Base-by-base conservation (phyloP, 2,797 vertebrate species). In the Xiphophorus birchmanni region DNA sequence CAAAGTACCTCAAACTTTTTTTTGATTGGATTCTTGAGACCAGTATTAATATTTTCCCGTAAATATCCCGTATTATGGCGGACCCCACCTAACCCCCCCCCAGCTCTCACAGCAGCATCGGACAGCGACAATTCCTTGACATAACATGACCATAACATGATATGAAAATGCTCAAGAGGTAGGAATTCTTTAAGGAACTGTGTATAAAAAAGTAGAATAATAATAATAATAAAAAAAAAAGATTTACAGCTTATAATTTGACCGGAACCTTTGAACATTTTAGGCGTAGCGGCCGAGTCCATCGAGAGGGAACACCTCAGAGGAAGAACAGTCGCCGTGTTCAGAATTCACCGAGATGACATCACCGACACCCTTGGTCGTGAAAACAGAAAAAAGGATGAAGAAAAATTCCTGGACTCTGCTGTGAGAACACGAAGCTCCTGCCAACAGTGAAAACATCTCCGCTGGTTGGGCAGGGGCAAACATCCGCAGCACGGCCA, bases 321-420 rank as follows among this genome's bases (percentile, higher is more conserved):
- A 88, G 65, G 73, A 90, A 82, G 78, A 80, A 84, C 77, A 52
- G 77, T 82, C 82, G 80, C 65, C 74, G 80, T 82, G 87, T 89
- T 90, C 89, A 79, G 89, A 82, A 90, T 78, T 82, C 69, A 86
- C 69, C 52, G 42, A 54, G 83, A 84, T 94, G 91, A 93, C 90
- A 90, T 95, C 91, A 93, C 86, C 85, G 81, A 87, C 84, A 65
- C 74, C 74, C 76, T 67, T 63, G 87, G 84, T 91, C 83, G 82
- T 54, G 52, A 91, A 92, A 92, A 90, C 84, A 85, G 76, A 84
- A 81, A 84, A 88, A 89, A 1, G 82, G 85, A 87, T 74, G 86
- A 84, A 84, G 87, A 91, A 91, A 88, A 86, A 90, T 90, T 94
- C 89, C 92, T 92, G 91, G 93, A 90, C 77, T 56, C 87, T 69